A percentile compares a stretch with the other conserved stretches of the same genome.
Evolutionary conservation across 2,888 invertebrate genomes (phyloP).

Genomic region (Achlya flavicornis): DNA sequence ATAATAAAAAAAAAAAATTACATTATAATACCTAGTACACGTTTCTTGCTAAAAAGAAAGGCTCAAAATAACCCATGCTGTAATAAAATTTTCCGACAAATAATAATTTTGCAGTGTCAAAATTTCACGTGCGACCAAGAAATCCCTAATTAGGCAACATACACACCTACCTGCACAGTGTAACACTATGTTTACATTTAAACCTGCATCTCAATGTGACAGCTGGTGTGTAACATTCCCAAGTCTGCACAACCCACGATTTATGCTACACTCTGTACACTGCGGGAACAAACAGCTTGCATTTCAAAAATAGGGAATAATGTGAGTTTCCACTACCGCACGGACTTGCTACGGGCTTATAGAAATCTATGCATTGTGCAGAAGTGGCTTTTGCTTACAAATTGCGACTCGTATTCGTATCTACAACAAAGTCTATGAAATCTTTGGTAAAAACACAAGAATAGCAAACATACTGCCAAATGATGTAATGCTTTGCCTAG

Average conservation of each 20-base stretch:
- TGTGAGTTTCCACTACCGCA: background rate
- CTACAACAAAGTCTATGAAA: background rate
- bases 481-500: too few relatives aligned
- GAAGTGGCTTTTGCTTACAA: background rate
- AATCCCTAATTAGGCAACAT: background rate
- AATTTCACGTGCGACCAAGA: background rate
- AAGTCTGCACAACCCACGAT: conserved; percentile 3
- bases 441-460: too few relatives aligned
- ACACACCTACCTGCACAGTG: background rate
- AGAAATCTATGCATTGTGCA: background rate
- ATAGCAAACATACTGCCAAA: too few relatives aligned
- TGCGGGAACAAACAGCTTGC: conserved; percentile 4
- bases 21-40: too few relatives aligned
- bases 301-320: conserved; percentile 4
- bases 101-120: background rate
- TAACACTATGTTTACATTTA: background rate
- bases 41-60: too few relatives aligned
- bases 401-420: background rate
- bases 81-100: background rate
- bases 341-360: background rate
- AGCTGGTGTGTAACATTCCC: background rate
- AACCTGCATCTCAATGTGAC: background rate
- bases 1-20: too few relatives aligned
- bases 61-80: background rate
- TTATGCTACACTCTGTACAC: conserved; percentile 4